Conservation (phyloP, 2,888 invertebrate genomes). For the Cybosia mesomella region DNA sequence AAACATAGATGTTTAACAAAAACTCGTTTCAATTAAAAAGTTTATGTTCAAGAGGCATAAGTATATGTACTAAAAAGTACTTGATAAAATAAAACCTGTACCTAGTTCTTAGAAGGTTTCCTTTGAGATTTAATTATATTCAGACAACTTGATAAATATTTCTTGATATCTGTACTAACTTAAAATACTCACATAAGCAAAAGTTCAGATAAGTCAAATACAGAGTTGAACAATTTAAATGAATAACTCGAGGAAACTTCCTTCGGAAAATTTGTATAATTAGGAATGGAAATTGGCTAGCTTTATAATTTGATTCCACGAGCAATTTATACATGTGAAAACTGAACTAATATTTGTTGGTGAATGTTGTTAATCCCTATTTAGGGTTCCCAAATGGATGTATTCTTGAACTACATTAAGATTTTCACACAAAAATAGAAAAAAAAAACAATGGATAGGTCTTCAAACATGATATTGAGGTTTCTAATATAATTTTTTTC, state of each 20-base stretch:
- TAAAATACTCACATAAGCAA: slow-evolving; percentile 37
- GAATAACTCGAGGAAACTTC: slow-evolving; percentile 27
- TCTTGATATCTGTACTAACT: slow-evolving; percentile 36
- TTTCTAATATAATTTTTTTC: too few relatives aligned
- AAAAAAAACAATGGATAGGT: too few relatives aligned
- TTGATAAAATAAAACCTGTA: slow-evolving; percentile 7
- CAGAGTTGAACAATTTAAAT: slow-evolving; percentile 25
- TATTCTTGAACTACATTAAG: too few relatives aligned
- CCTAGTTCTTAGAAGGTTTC: slow-evolving; percentile 21
- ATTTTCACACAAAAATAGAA: too few relatives aligned
- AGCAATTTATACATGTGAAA: slow-evolving; percentile 2
- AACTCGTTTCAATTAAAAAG: not conserved
- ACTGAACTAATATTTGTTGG: slow-evolving; percentile 4
- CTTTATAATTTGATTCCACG: slow-evolving; percentile 9
- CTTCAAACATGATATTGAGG: too few relatives aligned
- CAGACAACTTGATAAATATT: slow-evolving; percentile 43
- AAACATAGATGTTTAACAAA: not conserved
- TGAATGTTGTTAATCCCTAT: not conserved
- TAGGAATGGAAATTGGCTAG: slow-evolving; percentile 13
- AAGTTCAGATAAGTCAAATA: slow-evolving; percentile 31
- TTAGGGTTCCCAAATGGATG: too few relatives aligned
- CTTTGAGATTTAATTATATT: slow-evolving; percentile 34
- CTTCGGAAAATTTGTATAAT: slow-evolving; percentile 24
- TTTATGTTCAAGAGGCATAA: not conserved
- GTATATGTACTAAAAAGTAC: too few relatives aligned